Evolutionary conservation across 1,140 invertebrate genomes (phyloP).

Genomic region (Drosophila sp.): DNA sequence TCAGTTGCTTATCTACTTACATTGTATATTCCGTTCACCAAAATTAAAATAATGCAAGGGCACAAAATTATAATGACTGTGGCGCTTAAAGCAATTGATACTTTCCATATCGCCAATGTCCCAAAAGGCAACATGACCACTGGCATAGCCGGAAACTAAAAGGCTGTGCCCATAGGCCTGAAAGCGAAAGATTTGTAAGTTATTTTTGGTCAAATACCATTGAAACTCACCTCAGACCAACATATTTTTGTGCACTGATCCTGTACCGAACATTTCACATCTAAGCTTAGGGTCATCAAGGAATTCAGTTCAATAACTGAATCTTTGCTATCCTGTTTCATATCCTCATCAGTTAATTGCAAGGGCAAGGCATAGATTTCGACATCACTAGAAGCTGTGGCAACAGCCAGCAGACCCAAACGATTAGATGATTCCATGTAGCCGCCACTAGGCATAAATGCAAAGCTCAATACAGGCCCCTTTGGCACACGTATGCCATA

Average conservation of each 20-base stretch:
- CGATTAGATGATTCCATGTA: conserved; percentile 62
- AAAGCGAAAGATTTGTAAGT: neutral
- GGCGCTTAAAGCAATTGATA: conserved; percentile 47
- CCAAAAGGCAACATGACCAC: conserved; percentile 66
- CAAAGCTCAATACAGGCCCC: conserved; percentile 57
- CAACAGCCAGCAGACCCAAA: conserved; percentile 64
- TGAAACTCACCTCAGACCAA: conserved; percentile 69
- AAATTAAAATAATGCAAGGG: conserved; percentile 59
- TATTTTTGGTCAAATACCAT: no score
- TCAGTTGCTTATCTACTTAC: conserved; percentile 37
- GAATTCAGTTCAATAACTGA: conserved; percentile 46
- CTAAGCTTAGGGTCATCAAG: conserved; percentile 39
- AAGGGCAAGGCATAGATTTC: conserved; percentile 67
- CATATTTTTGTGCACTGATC: conserved; percentile 64
- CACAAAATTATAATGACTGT: conserved; percentile 40
- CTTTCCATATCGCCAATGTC: conserved; percentile 50
- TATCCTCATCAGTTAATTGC: conserved; percentile 9
- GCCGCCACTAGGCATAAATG: conserved; percentile 74
- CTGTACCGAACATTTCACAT: conserved; percentile 21
- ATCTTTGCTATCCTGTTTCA: neutral
- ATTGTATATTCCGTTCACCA: conserved; percentile 59
- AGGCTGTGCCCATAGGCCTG: conserved; percentile 59
- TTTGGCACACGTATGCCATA: conserved; percentile 57
- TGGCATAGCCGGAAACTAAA: conserved; percentile 59
- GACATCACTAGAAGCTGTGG: conserved; percentile 28